Evolutionary conservation across 2,888 invertebrate genomes (phyloP), one percentile per base, ranked within the genome.

Genomic region (Mythimna albipuncta): DNA sequence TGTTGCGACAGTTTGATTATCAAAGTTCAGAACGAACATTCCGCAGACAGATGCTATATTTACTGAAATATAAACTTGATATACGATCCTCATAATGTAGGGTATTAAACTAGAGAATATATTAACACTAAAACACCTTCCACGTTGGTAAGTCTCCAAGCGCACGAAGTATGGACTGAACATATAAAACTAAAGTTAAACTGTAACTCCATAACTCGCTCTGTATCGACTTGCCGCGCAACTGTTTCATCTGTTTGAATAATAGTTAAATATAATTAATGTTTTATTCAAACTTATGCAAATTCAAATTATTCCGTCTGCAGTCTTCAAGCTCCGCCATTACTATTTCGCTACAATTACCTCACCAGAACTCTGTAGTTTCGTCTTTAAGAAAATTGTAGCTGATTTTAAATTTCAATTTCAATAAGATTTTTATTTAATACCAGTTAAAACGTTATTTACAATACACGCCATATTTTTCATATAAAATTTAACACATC

Each of bases 261-360:
- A 81, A 85, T 77, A 79, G 77, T 80, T 75, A 82, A 82, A 85
- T 85, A 77, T 83, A 83, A 82, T 82, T 81, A 86, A 88, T 85
- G 81, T 83, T 83, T 88, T 88, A 84, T 88, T 90, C 88, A 90
- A 92, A 91, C 88, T 90, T 90, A 90, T 91, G 89, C 88, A 88
- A 91, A 91, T 90, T 87, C 84, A 88, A 90, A 91, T 90, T 91
- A 90, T 89, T 88, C 87, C 86, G 85, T 85, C 85, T 85, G 82
- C 87, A 81, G 79, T 72, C 77, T 82, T 83, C 81, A 82, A 85
- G 79, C 84, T 83, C 76, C 78, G 77, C 85, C 88, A 86, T 88
- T 85, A 85, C 88, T 86, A 87, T 89, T 91, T 85, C 89, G 83
- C 88, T 85, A 81, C 86, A 91, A 90, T 91, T 89, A 88, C 88